phyloP scores from a whole-genome alignment of 2,113 vertebrate species.

The Pomatorhinus ruficollis region DNA sequence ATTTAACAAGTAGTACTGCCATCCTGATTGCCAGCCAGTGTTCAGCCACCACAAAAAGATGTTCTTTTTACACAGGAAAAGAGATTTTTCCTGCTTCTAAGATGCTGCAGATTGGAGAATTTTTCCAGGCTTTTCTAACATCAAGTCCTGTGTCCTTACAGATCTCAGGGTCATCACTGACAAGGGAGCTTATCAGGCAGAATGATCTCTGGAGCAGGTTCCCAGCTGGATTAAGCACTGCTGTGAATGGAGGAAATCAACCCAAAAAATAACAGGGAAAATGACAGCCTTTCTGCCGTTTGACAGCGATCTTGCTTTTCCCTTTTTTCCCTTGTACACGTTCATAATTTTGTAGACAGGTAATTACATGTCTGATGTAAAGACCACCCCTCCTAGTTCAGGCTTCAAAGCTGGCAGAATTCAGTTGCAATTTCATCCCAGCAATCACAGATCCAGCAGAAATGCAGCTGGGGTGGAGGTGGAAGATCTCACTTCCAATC shows the following conservation, averaged over 20 bases:
- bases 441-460: not conserved
- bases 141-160: not conserved
- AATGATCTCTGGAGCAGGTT: not conserved
- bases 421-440: not conserved
- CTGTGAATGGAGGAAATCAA: not conserved
- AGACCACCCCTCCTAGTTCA: not conserved
- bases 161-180: not conserved
- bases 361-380: constrained; percentile 53
- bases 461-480: not conserved
- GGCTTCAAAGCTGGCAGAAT: constrained; percentile 26
- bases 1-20: not conserved
- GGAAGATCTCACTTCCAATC: not conserved
- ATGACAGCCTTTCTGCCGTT: constrained; percentile 21
- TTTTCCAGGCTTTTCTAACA: not conserved
- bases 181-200: not conserved
- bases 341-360: constrained; percentile 49
- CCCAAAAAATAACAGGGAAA: not conserved
- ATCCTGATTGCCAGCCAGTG: not conserved
- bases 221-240: not conserved
- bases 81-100: not conserved
- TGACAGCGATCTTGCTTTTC: constrained; percentile 32
- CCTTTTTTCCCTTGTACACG: not conserved
- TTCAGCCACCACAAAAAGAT: not conserved
- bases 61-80: not conserved
- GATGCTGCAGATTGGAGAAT: not conserved